Base-by-base conservation (phyloP, 2,888 invertebrate species). In the Cordilura impudica region DNA sequence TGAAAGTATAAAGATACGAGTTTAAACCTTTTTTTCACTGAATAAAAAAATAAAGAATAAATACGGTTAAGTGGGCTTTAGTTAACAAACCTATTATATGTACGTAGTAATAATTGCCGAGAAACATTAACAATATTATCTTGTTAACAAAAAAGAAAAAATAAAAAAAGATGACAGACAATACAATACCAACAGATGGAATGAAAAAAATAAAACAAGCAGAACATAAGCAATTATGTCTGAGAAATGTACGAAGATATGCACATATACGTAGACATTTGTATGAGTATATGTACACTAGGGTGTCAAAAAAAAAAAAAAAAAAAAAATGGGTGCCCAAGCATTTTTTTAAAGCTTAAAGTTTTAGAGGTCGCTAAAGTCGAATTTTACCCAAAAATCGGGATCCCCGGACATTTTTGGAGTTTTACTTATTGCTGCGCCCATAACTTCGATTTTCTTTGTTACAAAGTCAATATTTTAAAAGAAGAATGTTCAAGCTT, bases 81-180 rank as follows among this genome's bases (percentile, higher is more conserved):
- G 35, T n/a, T n/a, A 39, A 66, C 19, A 53, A 39, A 51, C n/a
- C 26, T 8, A 54, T 45, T 54, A 54, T 23, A 23, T 54, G 26
- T 23, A 23, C 43, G 26, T 14, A 54, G 19, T 23, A 45, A 66
- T 54, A 66, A 66, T 66, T 66, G 66, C 43, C 54, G 29, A 54
- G 43, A 53, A 66, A 49, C 35, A 66, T 54, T 43, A 54, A 54
- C 35, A 54, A 43, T 54, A 66, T 66, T 54, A 54, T 66, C 66
- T 10, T 54, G 53, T 66, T 66, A 54, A 54, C 53, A 66, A 18
- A 43, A 54, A 66, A 54, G 54, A 54, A 29, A 49, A 47, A 39
- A 39, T n/a, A n/a, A 12, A 14, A 2, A 39, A 18, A 5, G 10
- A 31, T 2, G 8, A 31, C 31, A 31, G 29, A 26, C 14, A 65